Evolutionary conservation across 2,797 vertebrate genomes (phyloP).

Genomic region (Danio tinwini): DNA sequence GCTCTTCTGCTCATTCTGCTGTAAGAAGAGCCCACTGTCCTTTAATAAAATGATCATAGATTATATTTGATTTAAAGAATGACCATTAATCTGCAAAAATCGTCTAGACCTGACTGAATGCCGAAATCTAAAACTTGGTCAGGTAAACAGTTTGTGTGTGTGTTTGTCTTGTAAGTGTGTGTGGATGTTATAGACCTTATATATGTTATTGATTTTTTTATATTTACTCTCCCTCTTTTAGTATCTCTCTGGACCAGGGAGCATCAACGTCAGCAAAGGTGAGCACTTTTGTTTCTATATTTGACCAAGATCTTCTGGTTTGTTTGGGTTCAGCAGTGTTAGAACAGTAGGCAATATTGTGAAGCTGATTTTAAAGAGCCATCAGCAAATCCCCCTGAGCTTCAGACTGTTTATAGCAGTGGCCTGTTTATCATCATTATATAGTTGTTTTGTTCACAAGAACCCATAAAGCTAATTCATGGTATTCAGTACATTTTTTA

Average conservation of each 20-base stretch:
- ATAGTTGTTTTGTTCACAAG: neutral
- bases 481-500: neutral
- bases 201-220: conserved; percentile 41
- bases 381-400: neutral
- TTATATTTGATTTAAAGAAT: too few species aligned
- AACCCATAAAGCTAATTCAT: neutral
- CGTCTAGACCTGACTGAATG: neutral
- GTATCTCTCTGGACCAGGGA: conserved; percentile 76
- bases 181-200: neutral
- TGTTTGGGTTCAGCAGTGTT: conserved; percentile 16
- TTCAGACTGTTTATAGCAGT: neutral
- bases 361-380: conserved; percentile 11
- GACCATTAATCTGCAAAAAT: neutral
- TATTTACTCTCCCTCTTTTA: conserved; percentile 60
- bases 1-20: too few species aligned
- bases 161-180: neutral
- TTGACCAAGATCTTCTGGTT: conserved; percentile 26
- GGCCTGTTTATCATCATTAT: neutral
- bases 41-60: too few species aligned
- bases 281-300: conserved; percentile 56
- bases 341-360: neutral
- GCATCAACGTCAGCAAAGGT: conserved; percentile 78
- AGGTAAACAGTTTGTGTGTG: too few species aligned
- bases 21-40: too few species aligned
- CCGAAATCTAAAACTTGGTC: neutral